Base-by-base conservation (phyloP, 1,140 invertebrate genomes). In the Pteromalus puparum region DNA sequence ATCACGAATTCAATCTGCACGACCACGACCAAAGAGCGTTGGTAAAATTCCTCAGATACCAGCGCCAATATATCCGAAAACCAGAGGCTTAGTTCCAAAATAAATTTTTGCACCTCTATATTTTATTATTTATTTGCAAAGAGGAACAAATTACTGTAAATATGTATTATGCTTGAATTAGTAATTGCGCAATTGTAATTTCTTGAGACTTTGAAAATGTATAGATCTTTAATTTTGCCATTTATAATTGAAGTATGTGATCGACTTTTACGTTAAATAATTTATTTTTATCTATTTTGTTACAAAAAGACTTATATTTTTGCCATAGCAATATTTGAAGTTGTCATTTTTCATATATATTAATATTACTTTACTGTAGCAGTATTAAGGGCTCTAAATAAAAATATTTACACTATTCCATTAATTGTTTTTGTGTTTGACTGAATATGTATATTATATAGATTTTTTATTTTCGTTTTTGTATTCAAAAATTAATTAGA, bases 41-140 rank as follows among this genome's bases (percentile, higher is more conserved):
- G 85, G 88, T 9, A 92, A 91, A 85, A 89, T 90, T 42, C 91
- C 89, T 21, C 90, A 92, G 42, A 90, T 91, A 15, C 91, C 92
- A 21, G 89, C 91, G 21, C 92, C 93, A 26, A 89, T 93, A 83
- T 95, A 94, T 89, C 95, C 95, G 21, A 93, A 94, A 88, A 93
- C 94, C 15, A 88, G 95, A 88, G 95, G 95, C 70, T 91, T 95
- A 42, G 94, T 95, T 73, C 94, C 94, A 78, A 95, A 95, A 88
- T 95, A 94, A 75, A 81, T 82, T 18, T 70, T 65, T 67, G n/a
- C 70, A 75, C 72, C 73, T 28, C 42, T 83, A 78, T 70, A 67
- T 77, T 67, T 74, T 82, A 67, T 76, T 82, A 42, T 82, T 83
- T 53, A 53, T 86, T 61, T 73, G n/a, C 67, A 30, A 70, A 61